phyloP scores from a whole-genome alignment of 2,797 vertebrate genomes.

The Cirrhinus mrigala region DNA sequence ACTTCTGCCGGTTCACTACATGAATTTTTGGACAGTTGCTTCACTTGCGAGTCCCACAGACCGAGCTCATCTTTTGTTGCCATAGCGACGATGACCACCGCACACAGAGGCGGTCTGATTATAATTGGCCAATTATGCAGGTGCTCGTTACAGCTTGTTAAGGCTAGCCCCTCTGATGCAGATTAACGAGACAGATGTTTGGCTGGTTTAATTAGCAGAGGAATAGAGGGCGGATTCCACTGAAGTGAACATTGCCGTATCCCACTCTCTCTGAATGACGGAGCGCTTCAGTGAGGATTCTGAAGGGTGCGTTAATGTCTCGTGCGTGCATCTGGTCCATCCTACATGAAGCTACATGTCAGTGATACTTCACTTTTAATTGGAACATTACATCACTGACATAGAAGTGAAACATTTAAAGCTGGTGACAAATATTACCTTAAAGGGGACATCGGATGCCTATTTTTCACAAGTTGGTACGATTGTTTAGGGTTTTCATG shows the following conservation, averaged over 20 bases:
- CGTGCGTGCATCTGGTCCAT: not conserved
- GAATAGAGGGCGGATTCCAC: not conserved
- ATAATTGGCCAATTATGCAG: constrained; percentile 61
- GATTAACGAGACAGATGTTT: constrained; percentile 52
- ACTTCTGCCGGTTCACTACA: not conserved
- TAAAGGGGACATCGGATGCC: not conserved
- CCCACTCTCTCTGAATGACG: not conserved
- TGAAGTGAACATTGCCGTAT: not conserved
- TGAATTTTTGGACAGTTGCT: not conserved
- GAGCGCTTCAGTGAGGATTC: not conserved
- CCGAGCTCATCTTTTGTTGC: not conserved
- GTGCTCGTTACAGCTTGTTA: constrained; percentile 58
- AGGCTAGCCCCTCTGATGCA: constrained; percentile 42
- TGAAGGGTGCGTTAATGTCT: not conserved
- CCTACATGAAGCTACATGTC: not conserved
- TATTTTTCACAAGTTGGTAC: too few species aligned
- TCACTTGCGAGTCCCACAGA: not conserved
- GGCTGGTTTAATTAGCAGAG: constrained; percentile 48
- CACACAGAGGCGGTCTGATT: constrained; percentile 55
- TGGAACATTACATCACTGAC: not conserved
- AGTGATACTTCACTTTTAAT: not conserved
- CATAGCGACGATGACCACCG: constrained; percentile 10
- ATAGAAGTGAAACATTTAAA: not conserved
- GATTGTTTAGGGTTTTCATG: too few species aligned
- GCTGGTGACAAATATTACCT: not conserved